Conservation (phyloP, 2,797 vertebrate genomes). For the Fistularia commersonii region DNA sequence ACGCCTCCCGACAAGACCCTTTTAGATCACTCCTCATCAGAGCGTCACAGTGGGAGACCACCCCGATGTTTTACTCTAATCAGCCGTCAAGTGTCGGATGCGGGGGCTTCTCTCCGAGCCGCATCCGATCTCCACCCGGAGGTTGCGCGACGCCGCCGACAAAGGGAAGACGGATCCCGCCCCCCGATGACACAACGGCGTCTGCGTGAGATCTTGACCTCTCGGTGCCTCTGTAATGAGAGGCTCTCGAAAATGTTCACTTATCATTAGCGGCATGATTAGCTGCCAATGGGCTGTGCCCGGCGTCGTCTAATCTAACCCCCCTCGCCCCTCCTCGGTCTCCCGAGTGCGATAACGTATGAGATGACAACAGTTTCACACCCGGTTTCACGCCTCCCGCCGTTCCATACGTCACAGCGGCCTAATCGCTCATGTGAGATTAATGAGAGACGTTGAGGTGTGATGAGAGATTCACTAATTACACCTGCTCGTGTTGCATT, state of each 20-base stretch:
- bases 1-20: slow-evolving; percentile 50
- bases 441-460: slow-evolving; percentile 71
- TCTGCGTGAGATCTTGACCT: slow-evolving; percentile 55
- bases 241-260: slow-evolving; percentile 42
- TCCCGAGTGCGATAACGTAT: slow-evolving; percentile 65
- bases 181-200: slow-evolving; percentile 5
- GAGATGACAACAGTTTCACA: slow-evolving; percentile 75
- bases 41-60: slow-evolving; percentile 45
- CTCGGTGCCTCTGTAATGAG: slow-evolving; percentile 48
- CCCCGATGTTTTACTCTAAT: slow-evolving; percentile 59
- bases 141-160: slow-evolving; percentile 26
- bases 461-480: slow-evolving; percentile 64
- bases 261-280: slow-evolving; percentile 69
- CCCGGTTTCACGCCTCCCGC: slow-evolving; percentile 66
- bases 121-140: slow-evolving; percentile 13
- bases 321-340: no score
- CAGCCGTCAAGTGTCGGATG: slow-evolving; percentile 55
- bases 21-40: slow-evolving; percentile 60
- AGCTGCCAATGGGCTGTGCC: slow-evolving; percentile 70
- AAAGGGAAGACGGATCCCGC: slow-evolving; percentile 6
- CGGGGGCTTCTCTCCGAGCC: slow-evolving; percentile 28
- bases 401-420: slow-evolving; percentile 58
- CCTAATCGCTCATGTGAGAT: slow-evolving; percentile 74
- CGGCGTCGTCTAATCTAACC: slow-evolving; percentile 54
- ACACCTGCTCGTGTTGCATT: slow-evolving; percentile 43